phyloP scores from a whole-genome alignment of 30 jellyfish, hydroid and myxozoan species.

The Chrysaora quinquecirrha region DNA sequence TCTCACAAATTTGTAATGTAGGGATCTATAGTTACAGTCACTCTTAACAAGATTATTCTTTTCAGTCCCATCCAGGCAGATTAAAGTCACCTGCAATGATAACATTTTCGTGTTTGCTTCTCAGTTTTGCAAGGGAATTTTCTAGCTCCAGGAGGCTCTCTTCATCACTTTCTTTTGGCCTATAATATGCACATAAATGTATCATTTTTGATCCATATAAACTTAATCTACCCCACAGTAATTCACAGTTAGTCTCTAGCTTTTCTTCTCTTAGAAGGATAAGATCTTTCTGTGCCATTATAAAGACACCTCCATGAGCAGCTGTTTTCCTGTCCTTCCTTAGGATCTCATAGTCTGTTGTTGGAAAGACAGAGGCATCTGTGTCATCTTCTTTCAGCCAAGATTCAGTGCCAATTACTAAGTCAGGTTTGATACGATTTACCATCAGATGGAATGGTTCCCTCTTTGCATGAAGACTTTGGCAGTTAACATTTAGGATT shows the following conservation, averaged over 20 bases:
- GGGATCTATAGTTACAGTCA: neutral
- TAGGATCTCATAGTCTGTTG: slow-evolving; percentile 30
- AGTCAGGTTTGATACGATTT: slow-evolving; percentile 43
- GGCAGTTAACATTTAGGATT: slow-evolving; percentile 33
- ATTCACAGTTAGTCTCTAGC: slow-evolving; percentile 30
- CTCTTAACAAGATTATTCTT: neutral
- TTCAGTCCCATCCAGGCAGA: neutral
- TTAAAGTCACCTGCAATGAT: neutral
- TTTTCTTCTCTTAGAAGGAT: slow-evolving; percentile 13
- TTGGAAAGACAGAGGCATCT: too few species aligned
- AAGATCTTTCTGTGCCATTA: slow-evolving; percentile 22
- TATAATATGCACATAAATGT: slow-evolving; percentile 4
- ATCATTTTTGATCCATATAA: neutral
- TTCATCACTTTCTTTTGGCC: slow-evolving; percentile 33
- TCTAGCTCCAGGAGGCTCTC: slow-evolving; percentile 20
- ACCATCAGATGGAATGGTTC: slow-evolving; percentile 15
- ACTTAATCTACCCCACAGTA: slow-evolving; percentile 23
- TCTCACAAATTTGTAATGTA: too few species aligned
- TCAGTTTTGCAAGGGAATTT: too few species aligned
- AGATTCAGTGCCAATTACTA: slow-evolving; percentile 51
- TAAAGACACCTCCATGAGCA: slow-evolving; percentile 45
- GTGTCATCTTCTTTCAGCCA: too few species aligned
- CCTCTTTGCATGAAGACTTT: slow-evolving; percentile 12
- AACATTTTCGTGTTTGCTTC: too few species aligned
- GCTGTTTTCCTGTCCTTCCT: slow-evolving; percentile 21